Conservation (phyloP, 2,888 invertebrate species). For the Tetranychus piercei region DNA sequence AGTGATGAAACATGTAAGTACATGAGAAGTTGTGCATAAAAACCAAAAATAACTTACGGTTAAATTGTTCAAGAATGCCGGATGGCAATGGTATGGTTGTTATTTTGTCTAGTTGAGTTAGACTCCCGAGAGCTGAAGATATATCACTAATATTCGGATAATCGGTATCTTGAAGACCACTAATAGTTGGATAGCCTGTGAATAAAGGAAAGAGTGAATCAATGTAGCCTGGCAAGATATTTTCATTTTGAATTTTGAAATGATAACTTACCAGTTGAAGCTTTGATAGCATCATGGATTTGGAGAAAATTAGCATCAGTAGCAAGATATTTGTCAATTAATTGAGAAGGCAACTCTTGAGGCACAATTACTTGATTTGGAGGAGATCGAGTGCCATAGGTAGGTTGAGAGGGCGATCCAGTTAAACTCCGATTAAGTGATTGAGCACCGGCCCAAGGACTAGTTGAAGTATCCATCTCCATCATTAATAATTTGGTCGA, state of each 20-base stretch:
- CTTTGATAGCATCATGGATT: conserved; percentile 44
- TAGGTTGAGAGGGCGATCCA: neutral
- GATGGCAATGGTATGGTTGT: conserved; percentile 73
- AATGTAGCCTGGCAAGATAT: neutral
- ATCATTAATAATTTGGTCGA: neutral
- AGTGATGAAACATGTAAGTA: neutral
- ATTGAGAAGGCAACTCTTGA: neutral
- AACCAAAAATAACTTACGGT: conserved; percentile 43
- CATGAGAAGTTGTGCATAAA: neutral
- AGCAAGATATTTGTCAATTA: conserved; percentile 51
- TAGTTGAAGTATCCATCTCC: neutral
- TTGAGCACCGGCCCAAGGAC: neutral
- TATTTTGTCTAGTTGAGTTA: conserved; percentile 39
- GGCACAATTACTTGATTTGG: neutral
- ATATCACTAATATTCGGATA: conserved; percentile 58
- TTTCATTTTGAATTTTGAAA: neutral
- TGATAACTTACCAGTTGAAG: conserved; percentile 40
- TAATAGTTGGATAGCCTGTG: conserved; percentile 46
- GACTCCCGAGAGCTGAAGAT: conserved; percentile 40
- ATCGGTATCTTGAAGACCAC: conserved; percentile 74
- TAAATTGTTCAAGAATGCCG: conserved; percentile 84
- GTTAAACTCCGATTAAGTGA: neutral
- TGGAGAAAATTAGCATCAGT: conserved; percentile 52
- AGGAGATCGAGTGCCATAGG: neutral
- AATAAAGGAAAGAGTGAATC: neutral